Evolutionary conservation across 2,888 invertebrate genomes (phyloP), one percentile per base, ranked within the genome.

Genomic region (Drosophila imparisetae): DNA sequence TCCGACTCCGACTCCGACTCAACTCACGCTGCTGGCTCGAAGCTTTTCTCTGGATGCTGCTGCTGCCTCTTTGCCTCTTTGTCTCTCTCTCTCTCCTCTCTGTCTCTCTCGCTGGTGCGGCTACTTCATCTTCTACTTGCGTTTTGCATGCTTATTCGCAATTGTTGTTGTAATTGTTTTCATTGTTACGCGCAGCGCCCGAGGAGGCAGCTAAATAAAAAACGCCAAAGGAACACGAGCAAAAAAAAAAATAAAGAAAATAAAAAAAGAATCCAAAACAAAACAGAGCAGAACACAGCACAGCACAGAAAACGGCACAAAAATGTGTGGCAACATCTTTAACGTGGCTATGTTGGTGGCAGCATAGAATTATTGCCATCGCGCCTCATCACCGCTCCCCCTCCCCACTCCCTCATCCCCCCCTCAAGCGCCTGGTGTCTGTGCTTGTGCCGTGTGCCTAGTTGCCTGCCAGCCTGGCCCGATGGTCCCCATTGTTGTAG

Each of bases 91-190:
- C 24, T 1, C 54, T 36, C 11, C 27, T 7, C 57, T 48, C 32
- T 30, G 52, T 29, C 68, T 30, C 38, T 40, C 21, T 52, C 36
- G 38, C 55, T 55, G 21, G 27, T 70, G 76, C 40, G 57, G 83
- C 85, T 87, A 85, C 85, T 89, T 90, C 90, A 85, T 85, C 90
- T 85, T 90, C 72, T 88, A 87, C 90, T 92, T 86, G 86, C 89
- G 90, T 90, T 91, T 91, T 92, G 91, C 89, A 90, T 91, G 90
- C 91, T 91, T 90, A 83, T 91, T 89, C 91, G 90, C 87, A 90
- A 89, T 90, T 91, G 89, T 91, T 91, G 88, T 92, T 91, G 90
- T 91, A 91, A 90, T 91, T 91, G 91, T 89, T 91, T 89, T 87
- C 88, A 89, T 91, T 91, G 86, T 90, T 86, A 83, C 80, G 69